Evolutionary conservation across 2,888 invertebrate genomes (phyloP), one percentile per base, ranked within the genome.

Genomic region (Hololepta plana): DNA sequence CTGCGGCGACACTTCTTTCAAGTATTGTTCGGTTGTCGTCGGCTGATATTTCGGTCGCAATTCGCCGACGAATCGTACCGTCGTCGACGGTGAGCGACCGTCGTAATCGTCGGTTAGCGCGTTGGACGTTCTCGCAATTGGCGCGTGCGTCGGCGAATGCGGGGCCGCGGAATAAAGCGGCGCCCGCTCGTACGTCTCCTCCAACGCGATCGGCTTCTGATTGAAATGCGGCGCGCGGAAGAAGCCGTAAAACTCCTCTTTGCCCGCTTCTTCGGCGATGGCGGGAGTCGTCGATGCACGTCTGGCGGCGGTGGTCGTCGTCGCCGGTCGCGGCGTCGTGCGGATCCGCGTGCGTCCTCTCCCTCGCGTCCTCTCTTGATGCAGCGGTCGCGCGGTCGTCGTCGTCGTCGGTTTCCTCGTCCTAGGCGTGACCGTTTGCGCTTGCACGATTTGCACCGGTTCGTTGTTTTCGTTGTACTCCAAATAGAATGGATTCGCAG

Each of bases 241-340:
- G 35, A 62, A 62, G 9, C 61, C 62, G 33, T 59, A 62, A 28
- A 55, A 56, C 33, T 57, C 51, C 30, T 55, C 53, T 19, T 49
- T 40, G 15, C 43, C 46, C 15, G 42, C 41, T 15, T 41, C 43
- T 10, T 30, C 24, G n/a, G 32, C 35, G 8, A 36, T 32, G 13
- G 36, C 35, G 2, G 46, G 37, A 2, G 42, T 37, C 3, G 46
- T 34, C 2, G n/a, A n/a, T n/a, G n/a, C n/a, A n/a, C n/a, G n/a
- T n/a, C n/a, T n/a, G n/a, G n/a, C n/a, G n/a, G n/a, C 13, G 9
- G 37, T 38, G 12, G 40, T 34, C 17, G 38, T 34, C 22, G 37
- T 35, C n/a, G 36, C 38, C 15, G 38, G 33, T 20, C 24, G 19
- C 32, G 32, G 28, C 24, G 33, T 29, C 24, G 37, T 35, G 11